Evolutionary conservation across 2,113 vertebrate genomes (phyloP), one percentile per base, ranked within the genome.

Genomic region (Hymenochirus boettgeri): DNA sequence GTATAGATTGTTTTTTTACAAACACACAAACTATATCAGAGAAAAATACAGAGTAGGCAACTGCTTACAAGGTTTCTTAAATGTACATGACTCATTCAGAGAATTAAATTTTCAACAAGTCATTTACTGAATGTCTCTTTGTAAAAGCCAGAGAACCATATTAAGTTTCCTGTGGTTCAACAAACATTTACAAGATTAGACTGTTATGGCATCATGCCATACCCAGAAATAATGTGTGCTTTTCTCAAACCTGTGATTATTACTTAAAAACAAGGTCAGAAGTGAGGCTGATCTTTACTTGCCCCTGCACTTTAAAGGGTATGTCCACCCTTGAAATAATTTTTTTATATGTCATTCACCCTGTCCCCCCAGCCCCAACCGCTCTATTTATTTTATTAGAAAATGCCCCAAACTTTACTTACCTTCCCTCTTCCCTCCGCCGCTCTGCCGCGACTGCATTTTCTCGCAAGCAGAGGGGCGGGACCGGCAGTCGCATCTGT

Each of bases 31-130:
- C 23, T 24, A 18, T 58, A 22, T 58, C 15, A 58, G 10, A 24
- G 4, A 42, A 17, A n/a, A 13, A 15, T 52, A 37, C 25, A 17
- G 26, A 47, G 31, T 53, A 21, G 26, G 24, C 26, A 39, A 11
- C 77, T 58, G 24, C 69, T 78, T 77, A 79, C 82, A 88, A 83
- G 78, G 79, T 78, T 80, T 85, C 81, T 74, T 73, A 82, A 83
- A 85, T 80, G 48, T 83, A 83, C 86, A 84, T 80, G 82, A 86
- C 85, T 79, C 81, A 86, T 82, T 86, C 84, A 81, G 84, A 88
- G 83, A 90, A 89, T 88, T 89, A 87, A 86, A 87, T 80, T 88
- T 91, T 90, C 82, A 89, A 76, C 80, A 83, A 84, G 81, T 85
- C 84, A 75, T 84, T 86, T 79, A 76, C 80, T 88, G 86, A 87